Evolutionary conservation across 2,113 vertebrate genomes (phyloP), one percentile per base, ranked within the genome.

Genomic region (Sisor rabdophorus): DNA sequence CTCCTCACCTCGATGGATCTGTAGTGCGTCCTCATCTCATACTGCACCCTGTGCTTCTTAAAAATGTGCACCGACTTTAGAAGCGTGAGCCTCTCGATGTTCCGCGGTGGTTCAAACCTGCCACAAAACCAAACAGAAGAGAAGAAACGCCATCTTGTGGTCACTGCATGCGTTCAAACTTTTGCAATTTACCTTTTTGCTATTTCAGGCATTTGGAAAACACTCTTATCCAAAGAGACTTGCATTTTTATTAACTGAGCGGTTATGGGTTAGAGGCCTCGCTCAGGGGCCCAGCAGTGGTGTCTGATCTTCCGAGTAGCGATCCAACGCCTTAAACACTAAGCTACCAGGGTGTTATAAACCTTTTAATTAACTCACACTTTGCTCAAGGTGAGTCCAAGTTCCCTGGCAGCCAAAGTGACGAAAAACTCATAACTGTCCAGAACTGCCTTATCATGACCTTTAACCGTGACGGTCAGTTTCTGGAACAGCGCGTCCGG

Each of bases 31-130:
- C 97, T 94, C 94, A 96, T 98, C 90, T 99, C 97, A 87, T 99
- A 99, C 85, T 99, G 97, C 65, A 96, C 97, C 83, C 95, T 88
- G 89, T 99, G 97, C 53, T 99, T 99, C 88, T 99, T 99, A 86
- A 91, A 98, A 88, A 99, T 97, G 86, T 99, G 97, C 65, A 98
- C 86, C 0, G 97, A 99, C 83, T 99, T 99, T 71, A 99, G 85
- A 60, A 99, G 89, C 0, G 96, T 95, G 0, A 99, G 52, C 74
- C 93, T 90, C 58, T 98, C 95, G 56, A 94, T 93, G 24, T 87
- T 92, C 81, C 85, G 94, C 0, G 84, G 87, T 16, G 94, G 94
- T 36, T 95, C 93, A 44, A 90, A 87, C 60, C 97, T 99, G 84
- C 32, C 13, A 68, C 11, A 76, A 87, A 8, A 47, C 13, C 40